A percentile compares a stretch with the other conserved stretches of the same genome.
Conservation (phyloP, 2,888 invertebrate species). For the Drosophila paranaensis region DNA sequence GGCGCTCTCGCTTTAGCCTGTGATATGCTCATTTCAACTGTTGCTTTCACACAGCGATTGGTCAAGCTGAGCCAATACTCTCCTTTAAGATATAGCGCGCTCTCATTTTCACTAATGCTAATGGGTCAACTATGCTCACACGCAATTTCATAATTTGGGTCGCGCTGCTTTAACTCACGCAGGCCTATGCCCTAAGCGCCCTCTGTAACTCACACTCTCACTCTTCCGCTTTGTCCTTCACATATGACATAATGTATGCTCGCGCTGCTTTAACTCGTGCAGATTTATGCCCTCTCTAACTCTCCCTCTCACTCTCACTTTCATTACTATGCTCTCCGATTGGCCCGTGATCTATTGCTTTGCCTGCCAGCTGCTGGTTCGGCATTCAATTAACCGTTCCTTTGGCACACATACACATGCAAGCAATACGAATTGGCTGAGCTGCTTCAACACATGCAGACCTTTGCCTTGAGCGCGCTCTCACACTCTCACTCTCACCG, state of each 20-base stretch:
- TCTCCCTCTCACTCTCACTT: background rate
- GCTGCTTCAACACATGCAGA: background rate
- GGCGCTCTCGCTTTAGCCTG: background rate
- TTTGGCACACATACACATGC: no score
- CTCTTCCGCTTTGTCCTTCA: background rate
- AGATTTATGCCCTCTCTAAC: background rate
- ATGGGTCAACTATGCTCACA: background rate
- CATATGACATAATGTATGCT: background rate
- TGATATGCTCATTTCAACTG: background rate
- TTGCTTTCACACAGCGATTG: background rate
- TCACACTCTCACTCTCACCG: slow-evolving; percentile 4
- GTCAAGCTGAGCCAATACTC: background rate
- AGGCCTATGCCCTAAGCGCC: no score
- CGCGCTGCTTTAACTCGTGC: background rate
- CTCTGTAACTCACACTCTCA: background rate
- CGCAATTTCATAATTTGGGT: background rate
- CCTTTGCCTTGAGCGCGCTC: background rate
- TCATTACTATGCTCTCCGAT: no score
- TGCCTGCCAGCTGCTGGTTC: no score
- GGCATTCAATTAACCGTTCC: no score
- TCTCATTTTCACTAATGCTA: background rate
- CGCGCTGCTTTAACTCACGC: no score
- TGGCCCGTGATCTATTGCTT: no score
- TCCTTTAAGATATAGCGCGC: background rate
- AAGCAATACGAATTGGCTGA: background rate